phyloP scores from a whole-genome alignment of 2,113 vertebrate species.

The Leptodactylus fuscus region DNA sequence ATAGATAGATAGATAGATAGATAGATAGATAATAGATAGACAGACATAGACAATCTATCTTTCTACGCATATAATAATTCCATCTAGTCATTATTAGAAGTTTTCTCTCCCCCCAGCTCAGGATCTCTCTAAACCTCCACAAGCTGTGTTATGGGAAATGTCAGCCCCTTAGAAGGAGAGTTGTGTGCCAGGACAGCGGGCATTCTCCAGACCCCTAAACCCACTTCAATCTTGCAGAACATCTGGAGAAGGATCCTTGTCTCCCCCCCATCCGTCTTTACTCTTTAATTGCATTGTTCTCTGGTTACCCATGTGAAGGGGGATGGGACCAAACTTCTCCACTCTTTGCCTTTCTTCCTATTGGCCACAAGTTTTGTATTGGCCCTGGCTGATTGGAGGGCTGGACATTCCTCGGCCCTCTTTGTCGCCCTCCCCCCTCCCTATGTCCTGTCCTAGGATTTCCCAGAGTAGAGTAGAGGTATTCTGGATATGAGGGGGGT shows the following conservation, averaged over 20 bases:
- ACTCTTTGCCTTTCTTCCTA: constrained; percentile 11
- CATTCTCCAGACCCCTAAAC: not conserved
- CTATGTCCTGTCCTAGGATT: constrained; percentile 26
- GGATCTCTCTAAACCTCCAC: not conserved
- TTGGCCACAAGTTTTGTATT: constrained; percentile 57
- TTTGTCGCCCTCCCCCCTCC: not conserved
- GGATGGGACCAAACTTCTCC: constrained; percentile 28
- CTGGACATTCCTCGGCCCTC: constrained; percentile 23
- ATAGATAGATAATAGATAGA: no score
- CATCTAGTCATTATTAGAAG: not conserved
- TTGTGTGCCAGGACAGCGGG: not conserved
- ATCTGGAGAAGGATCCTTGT: constrained; percentile 42
- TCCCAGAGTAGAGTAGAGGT: constrained; percentile 38
- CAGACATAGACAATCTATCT: no score
- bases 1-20: no score
- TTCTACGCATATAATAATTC: not conserved
- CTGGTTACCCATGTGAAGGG: constrained; percentile 23
- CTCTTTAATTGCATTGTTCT: constrained; percentile 60
- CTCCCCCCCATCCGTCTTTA: not conserved
- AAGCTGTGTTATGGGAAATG: not conserved
- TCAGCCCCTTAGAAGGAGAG: not conserved
- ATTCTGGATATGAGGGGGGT: constrained; percentile 8
- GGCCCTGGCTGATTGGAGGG: constrained; percentile 44
- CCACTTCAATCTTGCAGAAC: constrained; percentile 39
- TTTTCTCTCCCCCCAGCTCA: not conserved